Percentiles rank a stretch among this genome's conserved stretches.
Evolutionary conservation across 2,113 vertebrate genomes (phyloP).

Genomic region (Panthera leo): DNA sequence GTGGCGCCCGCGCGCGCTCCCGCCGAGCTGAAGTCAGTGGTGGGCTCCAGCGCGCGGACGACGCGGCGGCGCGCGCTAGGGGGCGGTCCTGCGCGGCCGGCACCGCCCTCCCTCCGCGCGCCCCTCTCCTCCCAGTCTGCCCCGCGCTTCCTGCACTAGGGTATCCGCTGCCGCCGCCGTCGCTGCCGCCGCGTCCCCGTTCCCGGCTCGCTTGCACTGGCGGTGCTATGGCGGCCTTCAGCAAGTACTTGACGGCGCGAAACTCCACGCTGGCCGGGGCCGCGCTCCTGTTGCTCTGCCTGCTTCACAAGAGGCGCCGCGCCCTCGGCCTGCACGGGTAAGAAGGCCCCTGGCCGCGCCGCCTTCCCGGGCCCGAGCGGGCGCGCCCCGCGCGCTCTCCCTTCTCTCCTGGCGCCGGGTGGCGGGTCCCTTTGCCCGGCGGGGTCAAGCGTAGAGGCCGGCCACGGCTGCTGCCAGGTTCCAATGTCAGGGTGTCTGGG

Average conservation of each 20-base stretch:
- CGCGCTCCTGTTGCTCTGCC: conserved; percentile 86
- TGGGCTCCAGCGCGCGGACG: not conserved
- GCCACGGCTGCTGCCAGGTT: not conserved
- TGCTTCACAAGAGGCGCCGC: conserved; percentile 86
- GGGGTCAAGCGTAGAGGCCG: not conserved
- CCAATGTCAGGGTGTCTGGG: not conserved
- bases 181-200: not conserved
- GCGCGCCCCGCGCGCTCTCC: not conserved
- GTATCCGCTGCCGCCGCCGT: not conserved
- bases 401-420: not conserved
- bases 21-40: not conserved
- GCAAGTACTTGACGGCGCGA: conserved; percentile 92
- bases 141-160: conserved; percentile 62
- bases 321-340: conserved; percentile 84
- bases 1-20: not conserved
- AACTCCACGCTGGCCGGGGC: conserved; percentile 91
- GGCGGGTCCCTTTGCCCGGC: not conserved
- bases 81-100: conserved; percentile 16
- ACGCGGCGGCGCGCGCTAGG: conserved; percentile 42
- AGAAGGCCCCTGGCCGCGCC: conserved; percentile 55
- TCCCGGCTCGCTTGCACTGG: not conserved
- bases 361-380: not conserved
- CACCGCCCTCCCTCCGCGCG: not conserved
- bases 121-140: conserved; percentile 74
- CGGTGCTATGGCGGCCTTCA: conserved; percentile 92